Percentiles rank a stretch among this genome's conserved stretches.
Conservation (phyloP, 2,113 vertebrate genomes). For the Grus americana region DNA sequence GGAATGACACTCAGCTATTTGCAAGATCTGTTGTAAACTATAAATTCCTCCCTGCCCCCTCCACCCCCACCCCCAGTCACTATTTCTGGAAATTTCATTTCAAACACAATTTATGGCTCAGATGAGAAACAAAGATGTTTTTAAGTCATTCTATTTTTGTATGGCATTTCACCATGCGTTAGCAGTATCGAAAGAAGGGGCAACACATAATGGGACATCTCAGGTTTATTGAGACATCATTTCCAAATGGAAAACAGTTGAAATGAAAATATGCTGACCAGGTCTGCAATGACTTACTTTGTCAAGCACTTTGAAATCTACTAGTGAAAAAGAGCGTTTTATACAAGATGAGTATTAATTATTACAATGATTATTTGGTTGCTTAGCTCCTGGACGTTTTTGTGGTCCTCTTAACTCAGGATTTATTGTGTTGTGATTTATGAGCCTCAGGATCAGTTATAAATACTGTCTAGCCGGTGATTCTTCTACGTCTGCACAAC, state of each 20-base stretch:
- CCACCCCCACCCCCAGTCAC: neutral
- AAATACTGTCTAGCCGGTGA: neutral
- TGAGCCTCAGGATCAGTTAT: neutral
- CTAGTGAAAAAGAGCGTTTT: neutral
- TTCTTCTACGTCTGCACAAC: neutral
- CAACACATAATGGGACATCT: neutral
- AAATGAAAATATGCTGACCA: neutral
- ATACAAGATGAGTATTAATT: slow-evolving; percentile 14
- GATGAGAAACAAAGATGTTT: neutral
- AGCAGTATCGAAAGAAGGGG: neutral
- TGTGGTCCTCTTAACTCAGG: neutral
- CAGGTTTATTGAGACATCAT: neutral
- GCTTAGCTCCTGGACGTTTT: neutral
- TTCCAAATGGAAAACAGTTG: neutral
- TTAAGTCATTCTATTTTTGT: neutral
- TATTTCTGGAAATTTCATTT: neutral
- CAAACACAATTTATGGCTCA: neutral
- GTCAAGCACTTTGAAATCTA: neutral
- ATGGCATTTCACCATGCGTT: neutral
- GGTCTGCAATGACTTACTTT: neutral
- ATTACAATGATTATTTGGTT: slow-evolving; percentile 14
- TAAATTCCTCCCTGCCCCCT: neutral
- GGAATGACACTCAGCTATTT: neutral
- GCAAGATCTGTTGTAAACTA: neutral
- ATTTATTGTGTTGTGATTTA: slow-evolving; percentile 30